These are phyloP conservation scores for Physella acuta DNA, from an alignment of 1,140 invertebrate genomes.

Conservation along the genomic window DNA sequence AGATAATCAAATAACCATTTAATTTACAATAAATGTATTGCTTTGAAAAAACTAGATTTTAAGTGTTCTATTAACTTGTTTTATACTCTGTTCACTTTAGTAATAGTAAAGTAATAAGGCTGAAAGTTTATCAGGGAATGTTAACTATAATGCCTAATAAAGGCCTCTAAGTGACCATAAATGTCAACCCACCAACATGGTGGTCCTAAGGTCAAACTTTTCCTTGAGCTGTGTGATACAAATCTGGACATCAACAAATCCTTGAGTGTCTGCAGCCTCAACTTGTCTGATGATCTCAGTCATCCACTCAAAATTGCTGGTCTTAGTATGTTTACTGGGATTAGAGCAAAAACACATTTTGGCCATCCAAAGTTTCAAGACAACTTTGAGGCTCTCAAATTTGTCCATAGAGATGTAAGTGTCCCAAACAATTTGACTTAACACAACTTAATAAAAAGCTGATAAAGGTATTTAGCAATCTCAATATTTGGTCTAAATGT, in stretches of 20 bases:
- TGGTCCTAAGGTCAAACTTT: constrained; percentile 97
- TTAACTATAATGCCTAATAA: not conserved
- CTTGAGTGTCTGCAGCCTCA: constrained; percentile 91
- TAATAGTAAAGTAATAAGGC: not conserved
- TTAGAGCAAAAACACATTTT: constrained; percentile 95
- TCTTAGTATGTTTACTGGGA: constrained; percentile 93
- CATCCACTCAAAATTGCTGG: constrained; percentile 97
- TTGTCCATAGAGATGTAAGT: constrained; percentile 75
- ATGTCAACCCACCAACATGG: constrained; percentile 91
- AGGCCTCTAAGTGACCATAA: constrained; percentile 28
- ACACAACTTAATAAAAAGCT: too few relatives aligned
- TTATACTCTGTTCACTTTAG: not conserved
- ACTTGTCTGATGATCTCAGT: constrained; percentile 97
- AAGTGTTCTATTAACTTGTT: not conserved
- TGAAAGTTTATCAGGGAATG: not conserved
- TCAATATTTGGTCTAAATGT: too few relatives aligned
- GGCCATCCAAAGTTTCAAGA: constrained; percentile 96
- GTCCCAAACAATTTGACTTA: too few relatives aligned
- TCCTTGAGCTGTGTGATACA: constrained; percentile 99
- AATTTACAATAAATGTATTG: not conserved
- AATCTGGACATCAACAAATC: constrained; percentile 96
- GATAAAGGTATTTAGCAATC: too few relatives aligned
- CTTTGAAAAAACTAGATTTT: not conserved
- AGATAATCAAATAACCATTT: not conserved
- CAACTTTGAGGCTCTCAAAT: constrained; percentile 94